Evolutionary conservation across 2,113 vertebrate genomes (phyloP).

Genomic region (Eurypyga helias): DNA sequence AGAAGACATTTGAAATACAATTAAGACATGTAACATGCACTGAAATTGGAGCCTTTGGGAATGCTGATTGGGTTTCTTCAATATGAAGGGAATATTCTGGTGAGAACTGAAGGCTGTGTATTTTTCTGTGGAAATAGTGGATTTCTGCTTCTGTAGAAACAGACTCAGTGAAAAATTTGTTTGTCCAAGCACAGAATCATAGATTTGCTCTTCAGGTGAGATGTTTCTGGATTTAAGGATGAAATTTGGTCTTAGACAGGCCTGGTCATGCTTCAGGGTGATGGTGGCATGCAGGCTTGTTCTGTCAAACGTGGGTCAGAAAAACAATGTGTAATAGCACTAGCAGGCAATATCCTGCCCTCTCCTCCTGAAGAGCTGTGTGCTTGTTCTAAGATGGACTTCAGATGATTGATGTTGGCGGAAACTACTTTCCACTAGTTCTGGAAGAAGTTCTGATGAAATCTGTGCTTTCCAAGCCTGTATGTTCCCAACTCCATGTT

Average conservation of each 20-base stretch:
- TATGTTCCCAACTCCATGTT: background rate
- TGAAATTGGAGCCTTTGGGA: background rate
- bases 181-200: background rate
- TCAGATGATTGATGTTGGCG: background rate
- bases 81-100: background rate
- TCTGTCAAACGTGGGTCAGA: accelerated
- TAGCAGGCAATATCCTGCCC: background rate
- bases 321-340: accelerated
- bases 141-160: background rate
- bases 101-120: background rate
- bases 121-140: background rate
- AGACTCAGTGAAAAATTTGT: background rate
- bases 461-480: background rate
- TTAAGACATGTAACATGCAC: background rate
- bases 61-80: background rate
- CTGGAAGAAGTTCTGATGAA: background rate
- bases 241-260: background rate
- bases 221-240: background rate
- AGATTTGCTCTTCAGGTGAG: background rate
- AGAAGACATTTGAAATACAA: background rate
- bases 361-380: background rate
- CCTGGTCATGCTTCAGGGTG: background rate
- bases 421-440: background rate
- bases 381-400: background rate
- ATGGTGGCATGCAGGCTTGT: background rate